These are phyloP conservation scores for Melinaea menophilus DNA, from an alignment of 2,888 invertebrate genomes.

Conservation along the genomic window DNA sequence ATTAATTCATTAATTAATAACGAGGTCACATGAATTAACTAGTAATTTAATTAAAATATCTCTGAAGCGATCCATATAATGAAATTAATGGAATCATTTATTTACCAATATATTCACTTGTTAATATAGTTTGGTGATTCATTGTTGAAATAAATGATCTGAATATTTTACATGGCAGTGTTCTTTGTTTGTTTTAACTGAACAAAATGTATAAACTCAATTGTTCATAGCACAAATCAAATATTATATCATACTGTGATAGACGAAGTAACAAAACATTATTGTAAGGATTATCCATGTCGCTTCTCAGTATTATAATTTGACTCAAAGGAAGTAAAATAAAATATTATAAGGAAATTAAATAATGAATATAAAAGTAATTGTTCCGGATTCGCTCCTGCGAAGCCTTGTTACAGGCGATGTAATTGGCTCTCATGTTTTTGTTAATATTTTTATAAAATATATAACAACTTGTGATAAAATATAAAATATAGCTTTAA, in stretches of 20 bases:
- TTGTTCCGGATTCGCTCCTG: slow-evolving; percentile 15
- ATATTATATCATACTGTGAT: not conserved
- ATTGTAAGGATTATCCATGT: not conserved
- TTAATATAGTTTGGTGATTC: too few species aligned
- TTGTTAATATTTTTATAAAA: not conserved
- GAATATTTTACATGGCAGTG: too few species aligned
- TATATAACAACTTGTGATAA: not conserved
- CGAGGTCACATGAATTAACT: too few species aligned
- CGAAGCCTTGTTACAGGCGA: slow-evolving; percentile 36
- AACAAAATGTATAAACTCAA: too few species aligned
- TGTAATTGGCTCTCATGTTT: slow-evolving; percentile 15
- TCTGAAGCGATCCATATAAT: too few species aligned
- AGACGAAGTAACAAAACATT: not conserved
- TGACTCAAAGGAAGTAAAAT: not conserved
- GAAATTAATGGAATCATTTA: too few species aligned
- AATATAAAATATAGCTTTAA: not conserved
- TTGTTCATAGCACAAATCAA: not conserved
- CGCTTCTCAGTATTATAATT: slow-evolving; percentile 1
- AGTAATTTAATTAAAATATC: not conserved
- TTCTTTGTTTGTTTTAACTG: too few species aligned
- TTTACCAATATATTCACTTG: too few species aligned
- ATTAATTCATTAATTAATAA: not conserved
- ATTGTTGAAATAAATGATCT: too few species aligned
- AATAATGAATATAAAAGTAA: slow-evolving; percentile 17
- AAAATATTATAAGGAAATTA: not conserved